Evolutionary conservation across 37 sponge, comb jelly and placozoan species (phyloP).

Genomic region (Chondrosia reniformis): DNA sequence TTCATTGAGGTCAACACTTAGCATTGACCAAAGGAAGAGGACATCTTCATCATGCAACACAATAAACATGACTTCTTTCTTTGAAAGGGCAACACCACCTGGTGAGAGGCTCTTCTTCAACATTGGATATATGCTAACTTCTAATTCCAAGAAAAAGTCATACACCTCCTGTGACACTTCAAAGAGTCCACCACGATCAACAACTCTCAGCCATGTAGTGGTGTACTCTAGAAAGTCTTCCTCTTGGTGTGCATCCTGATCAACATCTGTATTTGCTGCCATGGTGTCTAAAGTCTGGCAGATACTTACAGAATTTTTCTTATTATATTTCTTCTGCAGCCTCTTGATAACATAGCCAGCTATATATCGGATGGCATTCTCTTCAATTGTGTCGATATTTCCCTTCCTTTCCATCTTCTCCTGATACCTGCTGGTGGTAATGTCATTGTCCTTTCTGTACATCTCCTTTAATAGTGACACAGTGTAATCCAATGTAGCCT

Average conservation of each 20-base stretch:
- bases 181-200: slow-evolving; percentile 1
- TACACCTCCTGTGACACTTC: background rate
- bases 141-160: background rate
- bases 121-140: background rate
- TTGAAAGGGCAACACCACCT: background rate
- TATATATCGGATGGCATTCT: slow-evolving; percentile 7
- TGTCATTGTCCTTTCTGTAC: too few species aligned
- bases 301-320: background rate
- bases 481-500: too few species aligned
- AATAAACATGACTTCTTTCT: background rate
- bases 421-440: too few species aligned
- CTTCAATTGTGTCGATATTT: background rate
- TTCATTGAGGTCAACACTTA: background rate
- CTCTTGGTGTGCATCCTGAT: background rate
- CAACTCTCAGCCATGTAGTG: background rate
- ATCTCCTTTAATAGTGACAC: too few species aligned
- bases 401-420: background rate
- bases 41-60: background rate
- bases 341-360: background rate
- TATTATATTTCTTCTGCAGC: background rate
- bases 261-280: background rate
- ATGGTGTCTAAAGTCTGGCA: background rate
- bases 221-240: background rate
- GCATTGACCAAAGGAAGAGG: background rate
- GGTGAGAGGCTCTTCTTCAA: background rate